These are phyloP conservation scores for Gavialis gangeticus DNA, from an alignment of 2,113 vertebrate species.

Conservation along the genomic window DNA sequence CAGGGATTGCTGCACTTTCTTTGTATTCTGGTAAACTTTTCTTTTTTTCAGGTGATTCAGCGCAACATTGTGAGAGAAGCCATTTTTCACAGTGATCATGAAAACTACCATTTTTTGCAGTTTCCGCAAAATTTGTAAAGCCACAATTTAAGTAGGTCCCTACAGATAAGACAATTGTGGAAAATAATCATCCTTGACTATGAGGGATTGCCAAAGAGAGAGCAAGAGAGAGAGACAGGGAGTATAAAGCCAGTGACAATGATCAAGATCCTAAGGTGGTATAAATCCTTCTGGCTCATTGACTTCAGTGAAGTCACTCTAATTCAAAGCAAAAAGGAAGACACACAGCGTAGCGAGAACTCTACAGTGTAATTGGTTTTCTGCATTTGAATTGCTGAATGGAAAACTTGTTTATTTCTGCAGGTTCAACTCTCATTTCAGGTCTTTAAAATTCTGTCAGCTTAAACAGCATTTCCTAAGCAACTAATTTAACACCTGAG, in stretches of 20 bases:
- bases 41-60: no score
- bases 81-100: no score
- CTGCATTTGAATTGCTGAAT: neutral
- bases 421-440: neutral
- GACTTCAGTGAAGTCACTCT: neutral
- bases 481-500: constrained; percentile 50
- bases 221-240: neutral
- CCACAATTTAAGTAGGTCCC: no score
- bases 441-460: constrained; percentile 22
- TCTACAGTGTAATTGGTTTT: neutral
- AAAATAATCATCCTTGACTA: no score
- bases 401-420: neutral
- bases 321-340: constrained; percentile 1
- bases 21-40: no score
- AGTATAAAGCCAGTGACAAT: constrained; percentile 6
- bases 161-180: no score
- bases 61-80: no score
- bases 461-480: constrained; percentile 48
- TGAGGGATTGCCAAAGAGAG: no score
- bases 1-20: no score
- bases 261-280: neutral
- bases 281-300: neutral
- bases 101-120: no score
- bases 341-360: no score
- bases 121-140: no score